A percentile compares a stretch with the other conserved stretches of the same genome.
phyloP scores from a whole-genome alignment of 2,888 invertebrate species.

The Mesopsocus fuscifrons region DNA sequence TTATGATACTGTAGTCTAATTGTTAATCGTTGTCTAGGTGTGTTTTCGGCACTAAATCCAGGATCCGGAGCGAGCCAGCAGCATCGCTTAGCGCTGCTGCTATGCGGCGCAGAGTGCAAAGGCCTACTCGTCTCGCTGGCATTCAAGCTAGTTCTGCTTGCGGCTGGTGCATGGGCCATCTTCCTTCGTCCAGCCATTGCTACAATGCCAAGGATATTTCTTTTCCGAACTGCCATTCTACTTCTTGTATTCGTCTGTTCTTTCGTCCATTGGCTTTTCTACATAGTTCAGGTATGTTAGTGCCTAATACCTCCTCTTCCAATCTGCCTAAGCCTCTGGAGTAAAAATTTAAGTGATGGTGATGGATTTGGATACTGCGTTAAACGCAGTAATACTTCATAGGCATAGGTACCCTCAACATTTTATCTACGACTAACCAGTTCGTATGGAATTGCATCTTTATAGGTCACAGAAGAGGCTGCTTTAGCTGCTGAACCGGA shows the following conservation, averaged over 20 bases:
- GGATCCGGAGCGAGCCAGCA: constrained; percentile 21
- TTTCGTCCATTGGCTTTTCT: constrained; percentile 97
- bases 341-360: too few species aligned
- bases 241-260: constrained; percentile 77
- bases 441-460: too few species aligned
- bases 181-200: constrained; percentile 70
- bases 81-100: constrained; percentile 49
- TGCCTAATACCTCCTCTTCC: too few species aligned
- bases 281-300: constrained; percentile 66
- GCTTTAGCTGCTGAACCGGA: constrained; percentile 61
- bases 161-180: constrained; percentile 82
- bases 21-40: not conserved
- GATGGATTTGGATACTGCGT: too few species aligned
- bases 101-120: constrained; percentile 85
- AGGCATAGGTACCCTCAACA: too few species aligned
- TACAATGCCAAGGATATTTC: constrained; percentile 77
- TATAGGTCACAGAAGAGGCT: constrained; percentile 27
- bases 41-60: constrained; percentile 6
- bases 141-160: constrained; percentile 75
- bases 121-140: constrained; percentile 79
- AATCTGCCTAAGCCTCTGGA: too few species aligned
- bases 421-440: too few species aligned
- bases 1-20: too few species aligned
- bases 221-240: constrained; percentile 77
- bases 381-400: too few species aligned